These are phyloP conservation scores for Rutilus rutilus DNA, from an alignment of 2,113 vertebrate genomes.

Conservation along the genomic window DNA sequence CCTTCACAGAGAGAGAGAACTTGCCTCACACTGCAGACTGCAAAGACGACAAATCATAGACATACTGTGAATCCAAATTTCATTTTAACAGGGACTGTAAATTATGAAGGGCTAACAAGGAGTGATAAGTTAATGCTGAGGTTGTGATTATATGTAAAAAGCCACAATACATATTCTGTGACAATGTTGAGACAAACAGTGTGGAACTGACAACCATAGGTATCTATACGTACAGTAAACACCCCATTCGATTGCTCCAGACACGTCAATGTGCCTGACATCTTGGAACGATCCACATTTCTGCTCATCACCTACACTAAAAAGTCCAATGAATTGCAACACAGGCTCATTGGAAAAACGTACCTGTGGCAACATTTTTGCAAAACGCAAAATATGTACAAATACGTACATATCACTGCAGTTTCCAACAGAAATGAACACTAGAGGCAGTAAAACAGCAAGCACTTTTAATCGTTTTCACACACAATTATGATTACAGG, in stretches of 20 bases:
- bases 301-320: neutral
- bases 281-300: neutral
- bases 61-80: conserved; percentile 56
- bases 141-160: conserved; percentile 17
- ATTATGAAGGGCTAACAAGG: conserved; percentile 62
- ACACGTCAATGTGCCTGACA: too few relatives aligned
- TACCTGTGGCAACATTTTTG: too few relatives aligned
- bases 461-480: too few relatives aligned
- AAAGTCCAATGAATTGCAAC: neutral
- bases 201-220: neutral
- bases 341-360: too few relatives aligned
- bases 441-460: too few relatives aligned
- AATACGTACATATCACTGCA: too few relatives aligned
- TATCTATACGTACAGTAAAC: neutral
- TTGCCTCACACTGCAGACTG: conserved; percentile 56
- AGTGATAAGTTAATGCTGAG: conserved; percentile 57
- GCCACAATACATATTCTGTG: neutral
- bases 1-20: conserved; percentile 59
- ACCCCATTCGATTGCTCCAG: neutral
- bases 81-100: conserved; percentile 55
- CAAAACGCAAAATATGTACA: too few relatives aligned
- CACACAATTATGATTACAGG: too few relatives aligned
- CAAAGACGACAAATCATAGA: conserved; percentile 68
- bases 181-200: neutral
- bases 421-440: too few relatives aligned